Conservation (phyloP, 2,888 invertebrate species). For the Spilosoma lubricipeda region DNA sequence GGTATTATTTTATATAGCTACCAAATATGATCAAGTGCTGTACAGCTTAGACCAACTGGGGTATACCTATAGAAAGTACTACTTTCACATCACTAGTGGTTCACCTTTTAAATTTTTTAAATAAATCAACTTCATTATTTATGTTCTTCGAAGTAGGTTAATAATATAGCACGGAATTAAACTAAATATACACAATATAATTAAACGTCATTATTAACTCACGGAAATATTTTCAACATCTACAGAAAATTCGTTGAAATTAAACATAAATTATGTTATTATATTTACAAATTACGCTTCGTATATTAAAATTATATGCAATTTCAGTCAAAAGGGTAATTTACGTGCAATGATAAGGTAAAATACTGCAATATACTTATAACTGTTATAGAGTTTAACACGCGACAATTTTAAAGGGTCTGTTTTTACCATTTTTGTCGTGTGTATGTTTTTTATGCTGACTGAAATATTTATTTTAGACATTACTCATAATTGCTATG, state of each 20-base stretch:
- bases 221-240: slow-evolving; percentile 7
- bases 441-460: neutral
- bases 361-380: neutral
- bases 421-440: neutral
- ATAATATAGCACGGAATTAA: slow-evolving; percentile 12
- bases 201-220: slow-evolving; percentile 10
- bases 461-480: neutral
- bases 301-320: slow-evolving; percentile 14
- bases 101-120: no score
- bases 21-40: no score
- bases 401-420: neutral
- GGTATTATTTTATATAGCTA: neutral
- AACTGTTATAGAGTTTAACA: neutral
- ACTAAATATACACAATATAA: neutral
- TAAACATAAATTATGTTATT: slow-evolving; percentile 11
- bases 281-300: slow-evolving; percentile 12
- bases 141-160: neutral
- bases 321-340: slow-evolving; percentile 10
- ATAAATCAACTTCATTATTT: neutral
- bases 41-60: no score
- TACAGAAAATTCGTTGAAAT: slow-evolving; percentile 1
- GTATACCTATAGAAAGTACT: neutral
- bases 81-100: neutral
- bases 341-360: neutral
- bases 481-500: neutral